Evolutionary conservation across 2,113 vertebrate species (phyloP).

Genomic region (Cheilinus undulatus): DNA sequence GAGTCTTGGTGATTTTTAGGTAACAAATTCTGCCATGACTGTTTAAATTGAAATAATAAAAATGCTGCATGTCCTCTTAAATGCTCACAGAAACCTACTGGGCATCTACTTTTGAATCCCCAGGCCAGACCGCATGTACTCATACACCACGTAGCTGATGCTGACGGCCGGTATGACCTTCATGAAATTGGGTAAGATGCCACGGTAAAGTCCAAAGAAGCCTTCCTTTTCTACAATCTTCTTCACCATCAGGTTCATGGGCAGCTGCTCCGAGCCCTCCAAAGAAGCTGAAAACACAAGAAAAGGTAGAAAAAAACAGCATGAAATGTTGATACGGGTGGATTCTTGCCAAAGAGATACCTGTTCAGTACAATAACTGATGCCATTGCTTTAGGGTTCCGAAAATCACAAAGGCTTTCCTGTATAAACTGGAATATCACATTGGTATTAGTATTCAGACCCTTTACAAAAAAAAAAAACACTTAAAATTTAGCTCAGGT

Average conservation of each 20-base stretch:
- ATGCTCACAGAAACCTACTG: slow-evolving; percentile 2
- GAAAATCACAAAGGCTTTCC: too few relatives aligned
- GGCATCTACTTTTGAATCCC: slow-evolving; percentile 83
- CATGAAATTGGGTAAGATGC: slow-evolving; percentile 98
- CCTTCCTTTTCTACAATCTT: slow-evolving; percentile 92
- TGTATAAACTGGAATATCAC: too few relatives aligned
- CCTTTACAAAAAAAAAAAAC: too few relatives aligned
- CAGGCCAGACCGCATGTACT: slow-evolving; percentile 92
- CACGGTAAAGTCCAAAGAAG: slow-evolving; percentile 92
- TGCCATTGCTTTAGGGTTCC: too few relatives aligned
- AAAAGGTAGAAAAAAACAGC: too few relatives aligned
- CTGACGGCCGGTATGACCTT: slow-evolving; percentile 98
- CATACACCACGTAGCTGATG: slow-evolving; percentile 98
- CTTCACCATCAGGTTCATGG: slow-evolving; percentile 90
- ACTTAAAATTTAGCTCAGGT: too few relatives aligned
- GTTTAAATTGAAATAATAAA: neutral
- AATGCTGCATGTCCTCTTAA: neutral
- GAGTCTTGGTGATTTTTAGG: slow-evolving; percentile 17
- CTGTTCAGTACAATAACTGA: too few relatives aligned
- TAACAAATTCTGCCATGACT: slow-evolving; percentile 26
- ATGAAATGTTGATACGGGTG: neutral
- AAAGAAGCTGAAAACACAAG: slow-evolving; percentile 85
- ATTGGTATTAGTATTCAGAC: too few relatives aligned
- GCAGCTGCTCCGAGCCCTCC: slow-evolving; percentile 89
- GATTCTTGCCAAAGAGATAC: too few relatives aligned